Evolutionary conservation across 1,140 invertebrate species (phyloP), one percentile per base, ranked within the genome.

Genomic region (Caenorhabditis brenneri): DNA sequence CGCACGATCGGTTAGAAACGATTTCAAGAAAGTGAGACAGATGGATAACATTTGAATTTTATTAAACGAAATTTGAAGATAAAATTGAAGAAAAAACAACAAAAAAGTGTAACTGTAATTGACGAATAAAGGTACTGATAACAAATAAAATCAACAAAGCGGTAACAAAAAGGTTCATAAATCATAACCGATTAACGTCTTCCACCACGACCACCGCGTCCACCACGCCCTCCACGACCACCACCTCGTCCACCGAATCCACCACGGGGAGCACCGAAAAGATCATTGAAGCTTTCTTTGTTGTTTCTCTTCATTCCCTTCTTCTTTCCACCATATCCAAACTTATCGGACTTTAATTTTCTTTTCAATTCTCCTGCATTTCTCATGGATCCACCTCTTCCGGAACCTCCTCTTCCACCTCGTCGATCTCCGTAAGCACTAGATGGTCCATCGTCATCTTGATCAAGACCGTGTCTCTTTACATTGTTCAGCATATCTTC

Each of bases 261-360:
- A 19, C 65, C 65, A 12, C 65, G 65, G 3, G 65, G 65, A 24
- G 65, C 65, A 42, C 65, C 65, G 15, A 74, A 83, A 10, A 74
- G 33, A 27, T 83, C 69, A 15, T 74, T 65, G 33, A 83, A 83
- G 36, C 79, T 96, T 0, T 95, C 93, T 87, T 93, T 94, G 0
- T 95, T 96, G 88, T 99, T 99, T 49, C 93, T 92, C 91, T 99
- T 99, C 0, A 92, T 92, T 1, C 95, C 94, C 86, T 94, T 94
- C 92, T 99, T 99, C 88, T 97, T 96, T 2, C 97, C 97, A 49
- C 97, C 97, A 92, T 95, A 97, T 1, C 97, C 97, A 92, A 94
- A 99, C 89, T 96, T 97, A 65, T 94, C 92, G 91, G 97, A 39
- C 24, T 80, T 79, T 9, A 79, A 48, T 39, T 83, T 51, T 27